Evolutionary conservation across 2,797 vertebrate species (phyloP), one percentile per base, ranked within the genome.

Genomic region (Gymnodraco acuticeps): DNA sequence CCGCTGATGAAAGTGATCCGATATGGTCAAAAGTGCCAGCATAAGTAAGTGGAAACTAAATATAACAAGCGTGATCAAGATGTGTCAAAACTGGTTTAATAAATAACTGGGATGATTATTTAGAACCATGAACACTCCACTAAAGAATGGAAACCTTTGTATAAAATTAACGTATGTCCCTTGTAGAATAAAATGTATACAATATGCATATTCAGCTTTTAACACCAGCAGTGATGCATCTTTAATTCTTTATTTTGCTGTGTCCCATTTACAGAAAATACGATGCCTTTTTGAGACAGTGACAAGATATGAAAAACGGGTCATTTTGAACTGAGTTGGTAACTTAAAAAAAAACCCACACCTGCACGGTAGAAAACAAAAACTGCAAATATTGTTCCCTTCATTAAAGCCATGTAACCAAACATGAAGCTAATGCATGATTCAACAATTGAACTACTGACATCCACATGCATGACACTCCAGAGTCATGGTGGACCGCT

Each of bases 51-150:
- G 7, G 7, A 9, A 78, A 78, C 84, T 84, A 91, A 87, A 68
- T 81, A 84, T 58, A 76, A 82, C 77, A 81, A 77, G 59, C 56
- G 6, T 27, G n/a, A 80, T 87, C 45, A 73, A 59, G 76, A 84
- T 65, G 82, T 91, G 84, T 87, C 74, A 87, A 90, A 90, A 90
- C 82, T 70, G 84, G 81, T 97, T 97, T 96, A 96, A 97, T 97
- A 96, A 97, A 97, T 97, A 96, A 95, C 94, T 95, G 92, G 80
- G 91, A 91, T 92, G 80, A 84, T 93, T 91, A 92, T 92, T 93
- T 94, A 95, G 94, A 96, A 96, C 92, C 95, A 96, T 96, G 93
- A 95, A 93, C 96, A 94, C 85, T 90, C 89, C 94, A 96, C 94
- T 95, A 94, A 92, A 92, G 78, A 88, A 87, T 72, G 94, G 91